Percentiles rank a stretch among this genome's conserved stretches.
phyloP scores from a whole-genome alignment of 2,113 vertebrate genomes.

The Lasiurus borealis region DNA sequence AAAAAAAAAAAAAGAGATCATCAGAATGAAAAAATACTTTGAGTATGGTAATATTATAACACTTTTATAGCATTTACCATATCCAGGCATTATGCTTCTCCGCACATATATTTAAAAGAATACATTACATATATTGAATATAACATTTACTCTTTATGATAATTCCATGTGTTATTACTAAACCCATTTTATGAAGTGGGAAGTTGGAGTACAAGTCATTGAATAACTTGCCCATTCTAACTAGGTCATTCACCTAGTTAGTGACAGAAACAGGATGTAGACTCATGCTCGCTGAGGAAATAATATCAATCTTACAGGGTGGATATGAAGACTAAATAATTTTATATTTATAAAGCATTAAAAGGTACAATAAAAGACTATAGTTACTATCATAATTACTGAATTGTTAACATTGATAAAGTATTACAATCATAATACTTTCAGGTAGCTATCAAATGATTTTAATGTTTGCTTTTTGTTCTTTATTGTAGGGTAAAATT shows the following conservation, averaged over 20 bases:
- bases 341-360: neutral
- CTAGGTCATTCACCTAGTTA: neutral
- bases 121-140: neutral
- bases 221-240: neutral
- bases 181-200: neutral
- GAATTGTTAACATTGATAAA: neutral
- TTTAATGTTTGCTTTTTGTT: neutral
- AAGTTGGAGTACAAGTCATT: neutral
- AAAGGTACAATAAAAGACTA: conserved; percentile 4
- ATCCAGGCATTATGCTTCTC: neutral
- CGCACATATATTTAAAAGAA: conserved; percentile 3
- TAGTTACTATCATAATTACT: neutral
- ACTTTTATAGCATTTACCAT: neutral
- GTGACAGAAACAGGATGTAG: neutral
- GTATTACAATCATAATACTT: conserved; percentile 20
- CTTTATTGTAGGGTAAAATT: conserved; percentile 17
- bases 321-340: neutral
- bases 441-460: neutral
- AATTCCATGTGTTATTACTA: conserved; percentile 38
- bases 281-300: neutral
- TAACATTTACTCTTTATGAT: conserved; percentile 21
- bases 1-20: neutral
- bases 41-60: neutral
- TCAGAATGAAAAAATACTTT: conserved; percentile 28
- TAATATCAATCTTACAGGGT: neutral